Evolutionary conservation across 2,888 invertebrate species (phyloP).

Genomic region (Mycalesis mineus): DNA sequence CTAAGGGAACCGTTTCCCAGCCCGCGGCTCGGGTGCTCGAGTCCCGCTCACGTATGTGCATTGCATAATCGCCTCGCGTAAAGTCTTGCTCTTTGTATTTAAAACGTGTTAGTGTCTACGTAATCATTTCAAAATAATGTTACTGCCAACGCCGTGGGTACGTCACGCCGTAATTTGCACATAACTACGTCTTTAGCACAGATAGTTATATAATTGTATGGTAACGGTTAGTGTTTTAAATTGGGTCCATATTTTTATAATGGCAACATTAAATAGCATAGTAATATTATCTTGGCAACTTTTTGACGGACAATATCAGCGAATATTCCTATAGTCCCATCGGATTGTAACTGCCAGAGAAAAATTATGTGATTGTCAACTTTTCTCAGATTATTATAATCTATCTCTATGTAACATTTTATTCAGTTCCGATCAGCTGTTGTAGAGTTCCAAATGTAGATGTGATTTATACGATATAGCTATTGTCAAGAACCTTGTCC

Average conservation of each 20-base stretch:
- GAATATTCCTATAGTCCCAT: too few species aligned
- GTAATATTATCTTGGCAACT: too few species aligned
- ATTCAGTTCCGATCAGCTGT: too few species aligned
- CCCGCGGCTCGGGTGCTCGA: slow-evolving; percentile 7
- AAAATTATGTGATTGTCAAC: too few species aligned
- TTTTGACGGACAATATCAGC: too few species aligned
- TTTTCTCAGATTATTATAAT: too few species aligned
- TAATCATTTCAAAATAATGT: slow-evolving; percentile 52
- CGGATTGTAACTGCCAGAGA: too few species aligned
- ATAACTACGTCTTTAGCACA: slow-evolving; percentile 17
- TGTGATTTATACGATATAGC: too few species aligned
- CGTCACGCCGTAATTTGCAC: slow-evolving; percentile 32
- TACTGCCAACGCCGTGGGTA: slow-evolving; percentile 27
- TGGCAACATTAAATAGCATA: too few species aligned
- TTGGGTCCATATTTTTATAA: neutral
- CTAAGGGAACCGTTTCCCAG: neutral
- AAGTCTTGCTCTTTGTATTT: slow-evolving; percentile 61
- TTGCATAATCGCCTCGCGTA: slow-evolving; percentile 54
- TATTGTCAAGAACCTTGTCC: too few species aligned
- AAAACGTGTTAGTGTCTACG: slow-evolving; percentile 52
- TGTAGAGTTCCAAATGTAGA: too few species aligned
- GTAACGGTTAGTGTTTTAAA: neutral
- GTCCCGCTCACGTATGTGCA: slow-evolving; percentile 42
- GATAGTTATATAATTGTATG: slow-evolving; percentile 13
- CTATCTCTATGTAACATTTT: too few species aligned